phyloP scores from a whole-genome alignment of 2,797 vertebrate genomes.

The Trichosurus vulpecula region DNA sequence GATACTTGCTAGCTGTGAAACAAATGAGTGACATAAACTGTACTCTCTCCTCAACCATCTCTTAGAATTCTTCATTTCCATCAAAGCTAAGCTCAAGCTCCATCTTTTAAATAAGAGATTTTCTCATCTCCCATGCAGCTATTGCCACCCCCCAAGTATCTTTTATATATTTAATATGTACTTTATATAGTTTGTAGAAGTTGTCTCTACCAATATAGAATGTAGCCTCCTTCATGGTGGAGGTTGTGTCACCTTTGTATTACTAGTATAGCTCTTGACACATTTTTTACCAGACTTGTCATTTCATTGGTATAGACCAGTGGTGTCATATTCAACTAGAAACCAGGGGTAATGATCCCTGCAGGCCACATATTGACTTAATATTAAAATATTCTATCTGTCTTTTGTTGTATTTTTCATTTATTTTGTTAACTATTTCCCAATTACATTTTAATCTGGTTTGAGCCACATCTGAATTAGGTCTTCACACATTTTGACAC shows the following conservation, averaged over 20 bases:
- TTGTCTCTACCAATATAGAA: neutral
- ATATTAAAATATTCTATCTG: neutral
- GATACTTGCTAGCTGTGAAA: neutral
- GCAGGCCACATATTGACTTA: neutral
- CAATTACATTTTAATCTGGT: neutral
- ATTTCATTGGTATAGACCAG: neutral
- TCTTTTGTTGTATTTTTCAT: neutral
- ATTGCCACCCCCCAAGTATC: neutral
- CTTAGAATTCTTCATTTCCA: neutral
- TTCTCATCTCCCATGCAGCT: neutral
- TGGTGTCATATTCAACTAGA: neutral
- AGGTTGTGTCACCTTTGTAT: neutral
- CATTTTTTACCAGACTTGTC: neutral
- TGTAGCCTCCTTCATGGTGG: neutral
- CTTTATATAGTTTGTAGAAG: neutral
- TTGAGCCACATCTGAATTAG: neutral
- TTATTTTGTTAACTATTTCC: neutral
- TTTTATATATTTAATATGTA: neutral
- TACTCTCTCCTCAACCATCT: neutral
- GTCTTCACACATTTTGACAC: neutral
- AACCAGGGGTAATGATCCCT: neutral
- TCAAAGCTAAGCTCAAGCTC: neutral
- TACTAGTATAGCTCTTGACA: neutral
- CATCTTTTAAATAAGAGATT: neutral
- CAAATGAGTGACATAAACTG: neutral